Evolutionary conservation across 2,888 invertebrate genomes (phyloP).

Genomic region (Ectemnius cavifrons): DNA sequence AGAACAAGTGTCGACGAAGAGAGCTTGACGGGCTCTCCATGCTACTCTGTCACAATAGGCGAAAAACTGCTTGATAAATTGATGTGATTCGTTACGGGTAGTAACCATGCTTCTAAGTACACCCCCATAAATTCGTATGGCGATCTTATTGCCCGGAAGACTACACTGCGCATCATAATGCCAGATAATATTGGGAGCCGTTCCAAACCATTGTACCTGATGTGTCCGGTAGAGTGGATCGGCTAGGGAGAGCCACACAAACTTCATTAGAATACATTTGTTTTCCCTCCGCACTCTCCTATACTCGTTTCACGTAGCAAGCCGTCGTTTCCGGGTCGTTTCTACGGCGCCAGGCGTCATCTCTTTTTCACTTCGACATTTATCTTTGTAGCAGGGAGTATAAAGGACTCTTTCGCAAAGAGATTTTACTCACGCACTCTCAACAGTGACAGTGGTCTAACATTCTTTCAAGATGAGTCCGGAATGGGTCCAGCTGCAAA

Average conservation of each 20-base stretch:
- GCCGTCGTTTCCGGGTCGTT: slow-evolving; percentile 36
- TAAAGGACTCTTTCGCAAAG: neutral
- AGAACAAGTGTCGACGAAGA: neutral
- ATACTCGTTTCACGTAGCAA: neutral
- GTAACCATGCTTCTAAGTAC: slow-evolving; percentile 37
- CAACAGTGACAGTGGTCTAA: no score
- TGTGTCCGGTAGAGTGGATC: slow-evolving; percentile 37
- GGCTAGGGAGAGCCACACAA: slow-evolving; percentile 15
- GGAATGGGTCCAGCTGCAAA: no score
- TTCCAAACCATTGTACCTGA: slow-evolving; percentile 53
- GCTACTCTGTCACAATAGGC: slow-evolving; percentile 1
- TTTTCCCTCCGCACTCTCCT: slow-evolving; percentile 3
- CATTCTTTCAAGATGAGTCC: no score
- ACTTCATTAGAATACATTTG: slow-evolving; percentile 50
- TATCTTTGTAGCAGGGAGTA: neutral
- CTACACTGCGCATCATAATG: slow-evolving; percentile 60
- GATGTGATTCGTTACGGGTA: slow-evolving; percentile 48
- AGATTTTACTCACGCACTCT: no score
- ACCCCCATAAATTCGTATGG: slow-evolving; percentile 54
- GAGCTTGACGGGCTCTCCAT: neutral
- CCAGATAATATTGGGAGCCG: slow-evolving; percentile 61
- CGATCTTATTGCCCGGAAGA: slow-evolving; percentile 63
- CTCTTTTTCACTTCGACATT: neutral
- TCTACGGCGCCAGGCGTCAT: slow-evolving; percentile 23
- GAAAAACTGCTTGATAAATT: slow-evolving; percentile 57